Evolutionary conservation across 1,140 invertebrate genomes (phyloP).

Genomic region (roundworm (Caenorhabditis elegans)): DNA sequence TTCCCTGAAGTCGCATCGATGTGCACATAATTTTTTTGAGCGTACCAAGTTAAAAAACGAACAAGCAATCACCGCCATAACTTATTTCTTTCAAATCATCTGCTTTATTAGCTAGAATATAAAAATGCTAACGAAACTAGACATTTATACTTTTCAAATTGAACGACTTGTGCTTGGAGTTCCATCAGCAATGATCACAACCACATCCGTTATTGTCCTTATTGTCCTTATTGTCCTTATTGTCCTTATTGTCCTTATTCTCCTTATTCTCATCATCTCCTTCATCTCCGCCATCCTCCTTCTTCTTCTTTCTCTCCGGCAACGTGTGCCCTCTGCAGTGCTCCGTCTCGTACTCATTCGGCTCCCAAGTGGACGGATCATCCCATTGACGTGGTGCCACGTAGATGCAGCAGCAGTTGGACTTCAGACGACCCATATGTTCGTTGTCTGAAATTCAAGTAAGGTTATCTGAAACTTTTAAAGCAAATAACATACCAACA

Average conservation of each 20-base stretch:
- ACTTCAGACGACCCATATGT: conserved; percentile 56
- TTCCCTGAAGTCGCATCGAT: no score
- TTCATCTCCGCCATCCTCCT: neutral
- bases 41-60: no score
- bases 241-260: neutral
- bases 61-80: no score
- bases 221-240: neutral
- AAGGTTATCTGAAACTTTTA: no score
- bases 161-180: no score
- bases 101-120: no score
- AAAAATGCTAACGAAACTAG: no score
- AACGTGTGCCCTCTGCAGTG: conserved; percentile 60
- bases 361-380: conserved; percentile 57
- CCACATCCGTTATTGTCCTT: neutral
- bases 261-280: neutral
- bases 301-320: conserved; percentile 36
- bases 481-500: conserved; percentile 32
- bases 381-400: conserved; percentile 54
- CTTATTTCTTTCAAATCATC: no score
- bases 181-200: neutral
- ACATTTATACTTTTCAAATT: no score
- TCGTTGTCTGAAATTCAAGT: conserved; percentile 58
- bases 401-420: conserved; percentile 62
- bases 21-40: no score
- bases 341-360: conserved; percentile 59